These are phyloP conservation scores for Numida meleagris DNA, from an alignment of 2,113 vertebrate species.

Conservation along the genomic window DNA sequence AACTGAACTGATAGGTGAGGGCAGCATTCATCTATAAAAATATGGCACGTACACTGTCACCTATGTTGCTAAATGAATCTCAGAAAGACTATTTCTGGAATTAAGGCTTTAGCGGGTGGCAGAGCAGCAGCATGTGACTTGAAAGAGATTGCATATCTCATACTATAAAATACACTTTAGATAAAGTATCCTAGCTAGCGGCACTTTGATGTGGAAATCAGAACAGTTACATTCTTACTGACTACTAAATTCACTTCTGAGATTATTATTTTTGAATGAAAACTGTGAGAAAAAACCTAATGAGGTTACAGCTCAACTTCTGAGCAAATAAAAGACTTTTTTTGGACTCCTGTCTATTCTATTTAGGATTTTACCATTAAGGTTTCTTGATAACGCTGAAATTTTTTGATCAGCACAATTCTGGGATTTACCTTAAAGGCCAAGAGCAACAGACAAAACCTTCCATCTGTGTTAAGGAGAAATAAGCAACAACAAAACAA, in stretches of 20 bases:
- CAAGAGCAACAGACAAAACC: neutral
- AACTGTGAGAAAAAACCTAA: neutral
- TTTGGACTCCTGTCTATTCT: conserved; percentile 33
- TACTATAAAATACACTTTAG: neutral
- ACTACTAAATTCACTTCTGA: neutral
- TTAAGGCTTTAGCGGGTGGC: neutral
- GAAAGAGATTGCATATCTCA: neutral
- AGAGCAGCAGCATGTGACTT: neutral
- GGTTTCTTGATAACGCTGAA: conserved; percentile 27
- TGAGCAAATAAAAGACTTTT: conserved; percentile 17
- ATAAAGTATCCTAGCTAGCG: conserved; percentile 13
- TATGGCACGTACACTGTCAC: neutral
- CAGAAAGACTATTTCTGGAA: neutral
- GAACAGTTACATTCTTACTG: neutral
- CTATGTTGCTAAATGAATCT: neutral
- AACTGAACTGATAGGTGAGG: rapidly evolving
- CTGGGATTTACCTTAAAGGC: neutral
- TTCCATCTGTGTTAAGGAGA: neutral
- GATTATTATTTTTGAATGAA: conserved; percentile 14
- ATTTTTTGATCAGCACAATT: neutral
- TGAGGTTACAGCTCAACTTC: neutral
- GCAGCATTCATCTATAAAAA: neutral
- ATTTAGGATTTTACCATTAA: conserved; percentile 8
- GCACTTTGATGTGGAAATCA: conserved; percentile 52
- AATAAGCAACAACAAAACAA: neutral